These are phyloP conservation scores for Battus philenor DNA, from an alignment of 1,140 invertebrate species.

Conservation along the genomic window DNA sequence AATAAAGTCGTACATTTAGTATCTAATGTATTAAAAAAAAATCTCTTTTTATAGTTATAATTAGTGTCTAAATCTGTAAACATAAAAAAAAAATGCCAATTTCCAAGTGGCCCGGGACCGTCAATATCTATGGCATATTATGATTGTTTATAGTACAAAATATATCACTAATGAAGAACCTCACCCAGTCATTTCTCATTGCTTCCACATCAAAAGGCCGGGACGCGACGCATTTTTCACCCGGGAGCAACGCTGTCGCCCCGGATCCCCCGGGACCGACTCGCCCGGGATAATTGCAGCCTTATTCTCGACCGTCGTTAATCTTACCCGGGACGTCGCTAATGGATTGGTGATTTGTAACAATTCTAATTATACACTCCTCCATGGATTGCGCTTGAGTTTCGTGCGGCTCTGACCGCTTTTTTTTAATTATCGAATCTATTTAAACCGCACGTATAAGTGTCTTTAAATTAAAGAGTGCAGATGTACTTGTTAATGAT, in stretches of 20 bases:
- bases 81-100: no score
- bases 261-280: constrained; percentile 24
- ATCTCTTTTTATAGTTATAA: no score
- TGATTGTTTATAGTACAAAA: no score
- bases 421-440: constrained; percentile 2
- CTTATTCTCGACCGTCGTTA: constrained; percentile 39
- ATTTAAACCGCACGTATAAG: no score
- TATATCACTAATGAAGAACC: constrained; percentile 20
- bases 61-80: no score
- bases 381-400: constrained; percentile 14
- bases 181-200: constrained; percentile 30
- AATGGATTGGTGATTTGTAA: constrained; percentile 52
- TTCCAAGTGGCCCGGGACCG: no score
- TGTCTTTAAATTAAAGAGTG: no score
- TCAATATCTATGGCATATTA: no score
- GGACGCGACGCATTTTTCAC: constrained; percentile 27
- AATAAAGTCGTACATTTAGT: no score
- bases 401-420: background rate
- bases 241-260: constrained; percentile 26
- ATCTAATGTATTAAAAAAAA: no score
- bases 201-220: constrained; percentile 31
- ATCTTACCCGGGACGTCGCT: constrained; percentile 39
- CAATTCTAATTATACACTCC: constrained; percentile 35
- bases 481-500: no score
- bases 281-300: constrained; percentile 39